A percentile compares a stretch with the other conserved stretches of the same genome.
phyloP scores from a whole-genome alignment of 2,113 vertebrate genomes.

The Pygathrix nemaeus region DNA sequence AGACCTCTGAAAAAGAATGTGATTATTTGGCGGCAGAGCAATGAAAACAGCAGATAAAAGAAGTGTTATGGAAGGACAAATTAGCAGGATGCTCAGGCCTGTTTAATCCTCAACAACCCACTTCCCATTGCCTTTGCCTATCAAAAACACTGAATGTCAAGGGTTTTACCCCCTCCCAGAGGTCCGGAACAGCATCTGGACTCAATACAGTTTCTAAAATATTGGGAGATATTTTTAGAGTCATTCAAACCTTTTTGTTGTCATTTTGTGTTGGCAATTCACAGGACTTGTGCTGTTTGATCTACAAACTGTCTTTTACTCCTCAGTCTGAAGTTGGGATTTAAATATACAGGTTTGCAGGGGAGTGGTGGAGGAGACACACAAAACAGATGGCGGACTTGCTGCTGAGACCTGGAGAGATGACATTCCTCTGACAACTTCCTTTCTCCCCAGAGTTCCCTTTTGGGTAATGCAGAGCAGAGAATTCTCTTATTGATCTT shows the following conservation, averaged over 20 bases:
- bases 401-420: conserved; percentile 37
- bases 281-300: conserved; percentile 57
- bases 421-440: conserved; percentile 53
- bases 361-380: not conserved
- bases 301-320: conserved; percentile 58
- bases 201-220: conserved; percentile 16
- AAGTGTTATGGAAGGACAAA: not conserved
- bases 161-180: conserved; percentile 48
- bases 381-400: conserved; percentile 30
- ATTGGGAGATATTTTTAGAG: conserved; percentile 49
- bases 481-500: conserved; percentile 81
- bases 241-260: conserved; percentile 44
- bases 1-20: not conserved
- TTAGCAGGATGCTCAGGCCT: not conserved
- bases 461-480: conserved; percentile 41
- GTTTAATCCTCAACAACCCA: not conserved
- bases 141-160: not conserved
- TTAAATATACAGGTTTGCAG: conserved; percentile 22
- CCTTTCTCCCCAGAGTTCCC: conserved; percentile 60
- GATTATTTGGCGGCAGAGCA: not conserved
- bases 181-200: not conserved
- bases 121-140: not conserved
- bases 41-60: not conserved
- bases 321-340: conserved; percentile 29
- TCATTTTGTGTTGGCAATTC: conserved; percentile 61